Evolutionary conservation across 2,888 invertebrate species (phyloP), one percentile per base, ranked within the genome.

Genomic region (Lamellibrachia satsuma): DNA sequence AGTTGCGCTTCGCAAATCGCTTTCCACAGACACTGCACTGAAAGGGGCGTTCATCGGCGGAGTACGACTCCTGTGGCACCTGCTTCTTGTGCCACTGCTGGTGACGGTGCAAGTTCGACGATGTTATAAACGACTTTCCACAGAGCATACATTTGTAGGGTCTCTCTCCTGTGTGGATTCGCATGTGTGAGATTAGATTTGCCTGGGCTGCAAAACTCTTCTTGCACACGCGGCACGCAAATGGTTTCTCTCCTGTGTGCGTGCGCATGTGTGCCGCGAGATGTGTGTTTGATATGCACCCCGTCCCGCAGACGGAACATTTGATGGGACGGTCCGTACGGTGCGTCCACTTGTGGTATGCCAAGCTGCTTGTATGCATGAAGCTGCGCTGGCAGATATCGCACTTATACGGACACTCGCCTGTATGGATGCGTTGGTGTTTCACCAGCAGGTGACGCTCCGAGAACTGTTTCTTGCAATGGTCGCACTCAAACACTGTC

Each of bases 51-150:
- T 75, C 75, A 6, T 75, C 75, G 75, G 75, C 75, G 15, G 75
- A 22, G 75, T 75, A 75, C 22, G 75, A 22, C 75, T 75, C 75
- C 75, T 75, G 75, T 3, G 15, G 22, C 22, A 75, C 75, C 75
- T 75, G 75, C 75, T 75, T 75, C 75, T 15, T 75, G 75, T 75
- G 75, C 75, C 75, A 75, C 22, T 75, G 22, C 75, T 75, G 75
- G 75, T 75, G 75, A n/a, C 75, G 75, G 75, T 75, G 75, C 4
- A 75, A n/a, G 75, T 75, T 75, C 75, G 75, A 75, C 75, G 75
- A 75, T n/a, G 75, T 75, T 6, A 75, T n/a, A 22, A 75, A 75
- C 22, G 75, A 75, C 75, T 75, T 75, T 2, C 75, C 75, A n/a
- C 75, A 75, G 22, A 75, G 22, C 75, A 75, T 11, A 22, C 75